These are phyloP conservation scores for Gallinago paraguaiae DNA, from an alignment of 2,113 vertebrate genomes.

Conservation along the genomic window DNA sequence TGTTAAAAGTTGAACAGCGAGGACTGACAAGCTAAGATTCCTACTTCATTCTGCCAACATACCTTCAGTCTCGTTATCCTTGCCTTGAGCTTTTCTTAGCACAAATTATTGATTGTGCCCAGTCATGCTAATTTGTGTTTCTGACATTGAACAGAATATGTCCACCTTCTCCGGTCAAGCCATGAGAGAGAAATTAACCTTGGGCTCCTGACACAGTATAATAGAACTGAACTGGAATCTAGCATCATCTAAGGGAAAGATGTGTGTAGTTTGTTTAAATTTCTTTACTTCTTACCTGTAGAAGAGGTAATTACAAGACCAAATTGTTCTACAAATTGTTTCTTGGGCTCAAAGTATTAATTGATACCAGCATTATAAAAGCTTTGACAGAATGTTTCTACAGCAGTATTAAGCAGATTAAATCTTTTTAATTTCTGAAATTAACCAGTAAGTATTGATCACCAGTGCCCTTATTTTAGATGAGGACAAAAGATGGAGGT, in stretches of 20 bases:
- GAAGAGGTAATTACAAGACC: background rate
- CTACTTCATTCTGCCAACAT: background rate
- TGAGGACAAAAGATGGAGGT: background rate
- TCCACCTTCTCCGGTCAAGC: background rate
- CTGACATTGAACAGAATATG: background rate
- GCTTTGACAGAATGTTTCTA: background rate
- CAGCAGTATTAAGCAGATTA: background rate
- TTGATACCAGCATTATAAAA: background rate
- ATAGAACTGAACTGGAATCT: background rate
- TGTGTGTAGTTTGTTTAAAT: background rate
- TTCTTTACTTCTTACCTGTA: background rate
- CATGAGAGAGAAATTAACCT: conserved; percentile 2
- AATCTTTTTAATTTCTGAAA: background rate
- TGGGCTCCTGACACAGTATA: background rate
- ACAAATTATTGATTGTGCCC: conserved; percentile 17
- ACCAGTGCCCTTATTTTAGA: background rate
- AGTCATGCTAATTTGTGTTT: conserved; percentile 14
- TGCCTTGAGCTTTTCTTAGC: conserved; percentile 38
- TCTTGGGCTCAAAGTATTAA: background rate
- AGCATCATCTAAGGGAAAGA: background rate
- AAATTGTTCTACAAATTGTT: background rate
- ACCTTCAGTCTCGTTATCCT: conserved; percentile 8
- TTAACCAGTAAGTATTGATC: background rate
- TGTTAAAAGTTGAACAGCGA: background rate
- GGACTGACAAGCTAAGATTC: background rate